A percentile compares a stretch with the other conserved stretches of the same genome.
Evolutionary conservation across 2,888 invertebrate species (phyloP).

Genomic region (Trimorus sp.): DNA sequence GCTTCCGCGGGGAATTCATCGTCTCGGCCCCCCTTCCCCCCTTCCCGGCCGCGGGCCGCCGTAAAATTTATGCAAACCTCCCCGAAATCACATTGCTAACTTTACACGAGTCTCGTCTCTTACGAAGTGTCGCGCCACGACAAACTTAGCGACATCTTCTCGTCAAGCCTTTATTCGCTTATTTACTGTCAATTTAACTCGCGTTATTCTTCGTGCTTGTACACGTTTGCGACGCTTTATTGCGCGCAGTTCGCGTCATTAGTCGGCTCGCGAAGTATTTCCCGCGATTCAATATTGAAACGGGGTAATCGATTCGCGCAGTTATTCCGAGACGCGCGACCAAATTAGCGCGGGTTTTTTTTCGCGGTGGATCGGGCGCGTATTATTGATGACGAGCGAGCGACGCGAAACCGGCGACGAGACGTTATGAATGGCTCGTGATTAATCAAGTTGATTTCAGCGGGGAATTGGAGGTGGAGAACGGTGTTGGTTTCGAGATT

Average conservation of each 20-base stretch:
- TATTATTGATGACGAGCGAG: too few relatives aligned
- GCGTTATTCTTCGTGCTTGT: conserved; percentile 61
- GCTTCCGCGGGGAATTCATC: conserved; percentile 62
- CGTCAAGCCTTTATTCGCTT: conserved; percentile 63
- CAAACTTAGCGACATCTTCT: conserved; percentile 62
- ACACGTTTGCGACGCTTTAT: conserved; percentile 41
- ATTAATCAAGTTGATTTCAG: too few relatives aligned
- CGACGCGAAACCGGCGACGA: too few relatives aligned
- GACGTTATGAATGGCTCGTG: too few relatives aligned
- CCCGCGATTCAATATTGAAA: conserved; percentile 36
- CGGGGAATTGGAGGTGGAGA: too few relatives aligned
- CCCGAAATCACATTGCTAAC: conserved; percentile 67
- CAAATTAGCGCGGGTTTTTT: too few relatives aligned
- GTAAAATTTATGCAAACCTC: conserved; percentile 67
- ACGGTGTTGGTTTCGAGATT: too few relatives aligned
- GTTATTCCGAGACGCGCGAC: background rate
- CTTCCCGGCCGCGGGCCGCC: conserved; percentile 52
- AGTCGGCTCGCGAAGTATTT: conserved; percentile 29
- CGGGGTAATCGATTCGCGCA: conserved; percentile 3
- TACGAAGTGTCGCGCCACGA: conserved; percentile 59
- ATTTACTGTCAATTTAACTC: conserved; percentile 63
- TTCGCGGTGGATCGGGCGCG: too few relatives aligned
- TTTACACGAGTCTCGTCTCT: conserved; percentile 66
- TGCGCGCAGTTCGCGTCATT: conserved; percentile 18
- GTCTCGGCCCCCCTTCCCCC: conserved; percentile 13